Base-by-base conservation (phyloP, 2,113 vertebrate species). In the Mirounga angustirostris region DNA sequence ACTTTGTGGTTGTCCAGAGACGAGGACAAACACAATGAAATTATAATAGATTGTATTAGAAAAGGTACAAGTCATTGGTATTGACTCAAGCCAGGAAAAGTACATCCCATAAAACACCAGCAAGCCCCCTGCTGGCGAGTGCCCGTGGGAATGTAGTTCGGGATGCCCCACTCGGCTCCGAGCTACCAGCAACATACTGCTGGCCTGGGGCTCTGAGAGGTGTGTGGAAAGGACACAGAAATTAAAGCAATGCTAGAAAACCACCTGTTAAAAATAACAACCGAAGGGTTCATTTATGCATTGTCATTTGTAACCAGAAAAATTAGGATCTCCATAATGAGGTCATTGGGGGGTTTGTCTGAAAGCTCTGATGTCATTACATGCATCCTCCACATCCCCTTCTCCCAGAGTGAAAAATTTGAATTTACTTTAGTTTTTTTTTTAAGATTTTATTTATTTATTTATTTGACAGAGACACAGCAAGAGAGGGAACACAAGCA, bases 81-180 rank as follows among this genome's bases (percentile, higher is more conserved):
- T 4, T 36, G 14, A 54, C 9, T 54, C 33, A 8, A 22, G 54
- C 33, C 52, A 7, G 1, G 21, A 22, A 14, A 22, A 15, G 67
- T 10, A 4, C 10, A 0, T 69, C 6, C 0, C 3, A 0, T 54
- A 30, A 24, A n/a, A 26, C 10, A 4, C 5, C 19, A 2, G 0
- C 4, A 22, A 5, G 30, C 21, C 22, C 43, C 54, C 50, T 59
- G 46, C 15, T 0, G 36, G 58, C 74, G 0, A 4, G 2, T 12
- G 7, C 50, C n/a, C 18, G 3, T 0, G 0, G 67, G 59, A 28
- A 1, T 7, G 8, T 5, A 0, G 5, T 4, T 28, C n/a, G 13
- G 79, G 46, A 13, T 5, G 36, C 36, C 22, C 46, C 21, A 2
- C 54, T 22, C 4, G 0, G 36, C 5, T 10, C 40, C 33, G 2